Conservation (phyloP, 1,140 invertebrate species). For the Philaenus spumarius region DNA sequence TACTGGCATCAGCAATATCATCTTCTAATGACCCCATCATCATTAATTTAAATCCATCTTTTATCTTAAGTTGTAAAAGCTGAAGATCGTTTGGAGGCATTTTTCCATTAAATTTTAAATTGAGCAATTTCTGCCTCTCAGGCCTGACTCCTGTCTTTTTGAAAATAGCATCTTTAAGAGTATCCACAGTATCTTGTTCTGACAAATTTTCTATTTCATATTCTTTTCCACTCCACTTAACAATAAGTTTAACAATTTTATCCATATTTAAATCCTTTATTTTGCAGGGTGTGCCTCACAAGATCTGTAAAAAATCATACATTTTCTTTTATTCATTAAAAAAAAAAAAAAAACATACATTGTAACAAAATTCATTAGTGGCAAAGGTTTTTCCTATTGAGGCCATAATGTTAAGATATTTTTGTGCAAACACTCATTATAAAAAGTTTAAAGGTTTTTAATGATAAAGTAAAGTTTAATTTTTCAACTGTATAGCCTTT, state of each 20-base stretch:
- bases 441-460: too few species aligned
- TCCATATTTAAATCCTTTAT: slow-evolving; percentile 33
- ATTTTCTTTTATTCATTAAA: too few species aligned
- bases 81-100: slow-evolving; percentile 66
- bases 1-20: slow-evolving; percentile 74
- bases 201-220: slow-evolving; percentile 61
- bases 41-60: slow-evolving; percentile 90
- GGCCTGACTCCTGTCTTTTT: slow-evolving; percentile 78
- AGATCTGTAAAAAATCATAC: too few species aligned
- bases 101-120: slow-evolving; percentile 87
- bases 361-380: too few species aligned
- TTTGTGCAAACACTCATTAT: too few species aligned
- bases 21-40: slow-evolving; percentile 94
- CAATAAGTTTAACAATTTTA: slow-evolving; percentile 50
- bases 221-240: slow-evolving; percentile 91
- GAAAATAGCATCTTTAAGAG: slow-evolving; percentile 73
- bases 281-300: too few species aligned
- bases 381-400: too few species aligned
- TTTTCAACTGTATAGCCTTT: too few species aligned
- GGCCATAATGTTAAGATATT: too few species aligned
- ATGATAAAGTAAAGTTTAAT: too few species aligned
- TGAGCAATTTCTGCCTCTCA: slow-evolving; percentile 87
- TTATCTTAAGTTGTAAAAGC: slow-evolving; percentile 64
- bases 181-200: slow-evolving; percentile 63
- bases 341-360: too few species aligned